phyloP scores from a whole-genome alignment of 2,113 vertebrate species.

The Mionectes macconnelli region DNA sequence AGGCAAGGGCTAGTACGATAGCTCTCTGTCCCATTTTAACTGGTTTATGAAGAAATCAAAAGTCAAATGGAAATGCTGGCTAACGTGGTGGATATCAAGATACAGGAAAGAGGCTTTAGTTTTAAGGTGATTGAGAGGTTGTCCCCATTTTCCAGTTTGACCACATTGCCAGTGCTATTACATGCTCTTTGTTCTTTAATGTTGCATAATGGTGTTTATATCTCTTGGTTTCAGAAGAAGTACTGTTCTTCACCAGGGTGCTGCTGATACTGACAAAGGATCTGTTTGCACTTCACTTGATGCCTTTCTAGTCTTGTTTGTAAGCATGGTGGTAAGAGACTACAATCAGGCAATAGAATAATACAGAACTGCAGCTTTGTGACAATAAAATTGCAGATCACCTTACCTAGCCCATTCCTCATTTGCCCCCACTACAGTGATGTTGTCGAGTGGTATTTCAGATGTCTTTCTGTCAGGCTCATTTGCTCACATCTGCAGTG shows the following conservation, averaged over 20 bases:
- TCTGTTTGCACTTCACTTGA: background rate
- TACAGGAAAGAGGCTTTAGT: background rate
- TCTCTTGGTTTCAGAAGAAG: background rate
- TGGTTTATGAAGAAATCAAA: background rate
- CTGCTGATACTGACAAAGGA: background rate
- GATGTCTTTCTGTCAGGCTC: background rate
- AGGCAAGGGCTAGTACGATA: background rate
- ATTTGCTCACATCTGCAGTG: background rate
- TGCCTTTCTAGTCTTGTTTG: background rate
- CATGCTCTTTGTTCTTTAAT: background rate
- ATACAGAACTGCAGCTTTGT: background rate
- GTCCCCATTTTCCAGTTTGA: background rate
- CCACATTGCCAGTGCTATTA: background rate
- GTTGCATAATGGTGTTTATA: background rate
- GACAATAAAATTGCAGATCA: background rate
- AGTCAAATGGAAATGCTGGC: background rate
- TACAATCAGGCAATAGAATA: background rate
- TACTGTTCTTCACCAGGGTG: background rate
- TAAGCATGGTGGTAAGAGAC: background rate
- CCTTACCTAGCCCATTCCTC: background rate
- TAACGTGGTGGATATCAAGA: background rate
- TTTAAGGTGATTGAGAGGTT: background rate
- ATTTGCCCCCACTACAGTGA: background rate
- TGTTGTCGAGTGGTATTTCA: background rate
- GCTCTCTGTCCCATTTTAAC: background rate